Base-by-base conservation (phyloP, 2,888 invertebrate genomes). In the Rhodophaea formosa region DNA sequence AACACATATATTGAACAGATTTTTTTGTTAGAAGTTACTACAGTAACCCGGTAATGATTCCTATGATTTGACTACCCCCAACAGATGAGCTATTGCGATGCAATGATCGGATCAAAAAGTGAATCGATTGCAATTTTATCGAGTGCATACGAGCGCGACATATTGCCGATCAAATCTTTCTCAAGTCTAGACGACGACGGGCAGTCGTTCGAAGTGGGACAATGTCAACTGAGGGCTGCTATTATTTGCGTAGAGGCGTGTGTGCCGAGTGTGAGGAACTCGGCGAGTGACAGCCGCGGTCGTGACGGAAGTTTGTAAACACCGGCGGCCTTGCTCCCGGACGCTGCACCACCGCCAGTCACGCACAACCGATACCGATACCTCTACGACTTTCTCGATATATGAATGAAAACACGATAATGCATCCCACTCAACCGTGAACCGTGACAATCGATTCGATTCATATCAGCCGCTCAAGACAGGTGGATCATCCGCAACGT, bases 291-390 rank as follows among this genome's bases (percentile, higher is more conserved):
- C 30, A 14, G 49, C 49, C 30, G 49, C 54, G 44, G 56, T 79
- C 80, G 83, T 83, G 84, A 81, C 88, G 86, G 88, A 85, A 87
- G 87, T 88, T 88, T 87, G 89, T 89, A 90, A 90, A 90, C 90
- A 90, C 68, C 68, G 77, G 62, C 86, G 89, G 86, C 90, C 89
- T 88, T 84, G 88, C 80, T 84, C 87, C 88, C 78, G 79, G 74
- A 69, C 73, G 69, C 70, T 76, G 80, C 80, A 79, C 60, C 65
- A 60, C 66, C 67, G 64, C 70, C 68, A 75, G 79, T 81, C 86
- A 81, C 86, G 84, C 84, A 81, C 79, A 73, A 77, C 75, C 76
- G 74, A 77, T 68, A 74, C 70, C 78, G 72, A 79, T 76, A 68
- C 70, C 71, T 70, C 69, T 65, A 72, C 73, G 70, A 80, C 79